Conservation (phyloP, 2,797 vertebrate genomes). For the Peromyscus nudipes region DNA sequence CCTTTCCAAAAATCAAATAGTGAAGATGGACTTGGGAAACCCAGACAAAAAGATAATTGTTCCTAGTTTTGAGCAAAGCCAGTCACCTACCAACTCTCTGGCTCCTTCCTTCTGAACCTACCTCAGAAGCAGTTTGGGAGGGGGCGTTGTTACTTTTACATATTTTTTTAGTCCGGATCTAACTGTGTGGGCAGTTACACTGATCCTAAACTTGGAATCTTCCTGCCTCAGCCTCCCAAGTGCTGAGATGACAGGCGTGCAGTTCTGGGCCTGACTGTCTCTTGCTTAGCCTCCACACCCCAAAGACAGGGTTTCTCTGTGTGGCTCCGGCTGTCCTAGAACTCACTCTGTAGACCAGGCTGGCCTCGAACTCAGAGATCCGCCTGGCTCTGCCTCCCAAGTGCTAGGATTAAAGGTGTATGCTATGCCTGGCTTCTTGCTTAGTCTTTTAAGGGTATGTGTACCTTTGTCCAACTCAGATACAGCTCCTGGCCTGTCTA, state of each 20-base stretch:
- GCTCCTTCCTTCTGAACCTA: neutral
- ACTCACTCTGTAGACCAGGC: neutral
- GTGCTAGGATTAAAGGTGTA: neutral
- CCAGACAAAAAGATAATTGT: neutral
- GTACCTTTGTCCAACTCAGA: conserved; percentile 8
- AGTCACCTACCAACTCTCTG: neutral
- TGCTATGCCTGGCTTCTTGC: neutral
- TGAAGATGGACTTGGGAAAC: neutral
- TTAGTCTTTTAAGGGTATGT: neutral
- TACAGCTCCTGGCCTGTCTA: neutral
- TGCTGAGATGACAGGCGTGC: neutral
- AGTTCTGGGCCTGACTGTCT: neutral
- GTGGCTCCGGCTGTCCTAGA: neutral
- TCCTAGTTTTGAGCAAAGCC: neutral
- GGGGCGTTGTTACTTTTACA: neutral
- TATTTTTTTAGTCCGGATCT: neutral
- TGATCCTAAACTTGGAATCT: neutral
- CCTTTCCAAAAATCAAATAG: neutral
- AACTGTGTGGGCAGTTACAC: neutral
- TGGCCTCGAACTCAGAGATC: neutral
- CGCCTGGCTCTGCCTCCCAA: neutral
- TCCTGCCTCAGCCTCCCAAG: neutral
- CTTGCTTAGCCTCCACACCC: neutral
- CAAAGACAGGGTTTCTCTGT: neutral
- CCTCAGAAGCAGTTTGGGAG: neutral